Evolutionary conservation across 2,888 invertebrate genomes (phyloP), one percentile per base, ranked within the genome.

Genomic region (Crocallis elinguaria): DNA sequence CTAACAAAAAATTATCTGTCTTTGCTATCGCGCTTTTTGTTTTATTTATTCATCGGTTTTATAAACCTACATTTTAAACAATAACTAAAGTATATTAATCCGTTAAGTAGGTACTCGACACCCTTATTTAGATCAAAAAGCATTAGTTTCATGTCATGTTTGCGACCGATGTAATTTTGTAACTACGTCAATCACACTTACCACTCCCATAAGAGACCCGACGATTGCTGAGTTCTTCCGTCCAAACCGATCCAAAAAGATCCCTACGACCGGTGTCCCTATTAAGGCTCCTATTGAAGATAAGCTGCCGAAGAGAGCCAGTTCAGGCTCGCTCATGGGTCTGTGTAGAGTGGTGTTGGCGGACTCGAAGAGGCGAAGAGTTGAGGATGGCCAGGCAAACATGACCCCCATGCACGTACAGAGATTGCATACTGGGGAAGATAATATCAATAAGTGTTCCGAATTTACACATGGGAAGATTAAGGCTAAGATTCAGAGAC

Each of bases 351-450:
- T 79, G 1, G 86, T 86, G 61, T 79, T 81, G 0, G 60, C 53
- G 0, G 84, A 83, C 8, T 67, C 70, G 69, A 87, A 88, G 16
- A 85, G 76, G 0, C 64, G 62, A 1, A 84, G 58, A 0, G 81
- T 84, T 0, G 81, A 80, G 0, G 86, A 85, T 0, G 87, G 87
- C 85, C 86, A 87, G 0, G 83, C 71, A 51, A 72, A 79, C 57
- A 82, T 72, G 0, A 87, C 41, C 0, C 86, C 86, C 66, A 84
- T 68, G 4, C 71, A 77, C 29, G 74, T 45, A 49, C 79, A 79
- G 13, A 79, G 66, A 62, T 74, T 79, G 60, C 81, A 75, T 13
- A 82, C 87, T 87, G 71, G 6, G 25, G 12, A 2, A 19, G 76
- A 77, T 25, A 56, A 42, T 7, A 4, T 23, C 6, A 23, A 23